These are phyloP conservation scores for Oxyura jamaicensis DNA, from an alignment of 2,113 vertebrate species.

Conservation along the genomic window DNA sequence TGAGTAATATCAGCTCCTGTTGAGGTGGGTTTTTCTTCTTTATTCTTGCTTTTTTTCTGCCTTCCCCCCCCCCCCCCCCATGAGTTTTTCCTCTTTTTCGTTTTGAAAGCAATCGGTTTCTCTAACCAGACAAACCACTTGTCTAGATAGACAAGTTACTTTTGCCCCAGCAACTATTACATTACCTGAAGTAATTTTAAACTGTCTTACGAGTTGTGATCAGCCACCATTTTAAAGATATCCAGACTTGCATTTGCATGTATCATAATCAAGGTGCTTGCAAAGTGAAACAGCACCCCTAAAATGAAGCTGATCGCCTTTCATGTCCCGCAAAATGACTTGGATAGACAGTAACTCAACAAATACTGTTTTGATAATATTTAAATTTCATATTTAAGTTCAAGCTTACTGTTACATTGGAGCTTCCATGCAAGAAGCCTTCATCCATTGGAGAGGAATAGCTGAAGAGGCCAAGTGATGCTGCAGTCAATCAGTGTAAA, in stretches of 20 bases:
- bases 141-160: not conserved
- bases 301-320: conserved; percentile 1
- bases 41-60: not conserved
- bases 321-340: not conserved
- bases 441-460: not conserved
- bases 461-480: not conserved
- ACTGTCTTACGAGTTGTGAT: not conserved
- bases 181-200: not conserved
- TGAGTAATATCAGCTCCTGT: not conserved
- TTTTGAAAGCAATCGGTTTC: not conserved
- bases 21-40: not conserved
- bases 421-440: not conserved
- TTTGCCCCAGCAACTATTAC: not conserved
- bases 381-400: not conserved
- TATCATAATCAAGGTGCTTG: not conserved
- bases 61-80: no score
- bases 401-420: not conserved
- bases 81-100: not conserved
- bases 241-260: conserved; percentile 9
- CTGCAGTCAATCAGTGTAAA: not conserved
- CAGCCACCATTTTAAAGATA: conserved; percentile 4
- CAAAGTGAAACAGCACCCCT: not conserved
- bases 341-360: not conserved
- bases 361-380: not conserved
- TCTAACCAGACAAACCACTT: not conserved